Base-by-base conservation (phyloP, 2,888 invertebrate genomes). In the Drosophila paramelanica region DNA sequence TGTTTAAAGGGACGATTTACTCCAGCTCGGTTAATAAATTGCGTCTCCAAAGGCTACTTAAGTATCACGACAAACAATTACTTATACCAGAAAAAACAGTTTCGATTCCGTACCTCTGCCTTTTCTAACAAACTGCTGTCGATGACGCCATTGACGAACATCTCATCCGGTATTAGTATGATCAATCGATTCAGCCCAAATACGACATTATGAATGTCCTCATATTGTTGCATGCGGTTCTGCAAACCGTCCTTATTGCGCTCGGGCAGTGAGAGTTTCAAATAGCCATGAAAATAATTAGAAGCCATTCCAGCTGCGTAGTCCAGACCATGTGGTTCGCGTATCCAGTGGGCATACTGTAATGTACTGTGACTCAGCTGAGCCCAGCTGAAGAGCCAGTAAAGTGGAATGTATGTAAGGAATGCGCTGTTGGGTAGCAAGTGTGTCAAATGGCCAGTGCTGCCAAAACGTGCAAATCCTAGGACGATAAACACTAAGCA, bases 261-360 rank as follows among this genome's bases (percentile, higher is more conserved):
- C 0, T 69, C 67, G 0, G 91, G 89, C 6, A 92, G n/a, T 1
- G 83, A 73, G 1, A 91, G 49, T 6, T 89, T 89, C 1, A 92
- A 65, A 73, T 90, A 92, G 0, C 91, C 92, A 72, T 91, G 90
- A 36, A 89, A 91, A 46, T 91, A 92, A 39, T 80, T 92, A 0
- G 90, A 87, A 8, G 92, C 92, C 92, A 92, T 91, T 13, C 91
- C 91, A 6, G 87, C 77, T 0, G 84, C 91, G 70, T 91, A 91
- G 68, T 92, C 92, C 13, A 92, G 61, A 0, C 92, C 91, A 56
- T 86, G 83, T 0, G 66, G 14, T 0, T 83, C 77, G 1, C 92
- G 74, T 38, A 92, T 81, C 74, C 79, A 89, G 41, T 79, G 62
- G 0, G 90, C 81, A 65, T 89, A 83, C 7, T 70, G 74, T 20